Evolutionary conservation across 2,888 invertebrate species (phyloP).

Genomic region (Cyaniris semiargus): DNA sequence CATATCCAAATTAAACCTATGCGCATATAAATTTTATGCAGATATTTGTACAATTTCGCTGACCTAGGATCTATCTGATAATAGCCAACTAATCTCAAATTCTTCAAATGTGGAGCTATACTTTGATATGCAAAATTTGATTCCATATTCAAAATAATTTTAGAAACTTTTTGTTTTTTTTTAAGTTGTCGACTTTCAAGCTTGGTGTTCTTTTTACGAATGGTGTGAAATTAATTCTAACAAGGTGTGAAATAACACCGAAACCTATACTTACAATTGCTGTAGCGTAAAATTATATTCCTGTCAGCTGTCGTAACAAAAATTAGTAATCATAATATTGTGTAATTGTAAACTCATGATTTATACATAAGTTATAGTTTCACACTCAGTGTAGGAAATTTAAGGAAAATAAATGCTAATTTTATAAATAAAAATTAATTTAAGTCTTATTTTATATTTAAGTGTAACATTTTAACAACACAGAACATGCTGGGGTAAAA

Average conservation of each 20-base stretch:
- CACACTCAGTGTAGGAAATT: background rate
- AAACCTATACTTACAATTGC: background rate
- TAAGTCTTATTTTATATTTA: too few relatives aligned
- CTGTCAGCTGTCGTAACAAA: background rate
- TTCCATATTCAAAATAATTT: conserved; percentile 38
- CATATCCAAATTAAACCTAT: conserved; percentile 47
- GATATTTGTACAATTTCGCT: conserved; percentile 43
- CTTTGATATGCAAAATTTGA: conserved; percentile 48
- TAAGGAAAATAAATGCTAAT: too few relatives aligned
- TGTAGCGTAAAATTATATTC: background rate
- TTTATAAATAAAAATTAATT: too few relatives aligned
- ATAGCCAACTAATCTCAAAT: conserved; percentile 49
- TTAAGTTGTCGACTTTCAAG: background rate
- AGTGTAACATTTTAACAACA: too few relatives aligned
- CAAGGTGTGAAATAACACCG: conserved; percentile 17
- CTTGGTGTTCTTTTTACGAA: conserved; percentile 4
- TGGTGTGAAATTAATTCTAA: conserved; percentile 19
- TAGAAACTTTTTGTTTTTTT: background rate
- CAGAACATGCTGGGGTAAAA: too few relatives aligned
- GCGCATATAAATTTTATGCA: conserved; percentile 51
- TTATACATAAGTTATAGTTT: background rate
- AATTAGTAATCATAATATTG: background rate
- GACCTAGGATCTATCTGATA: conserved; percentile 50
- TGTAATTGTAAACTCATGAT: background rate
- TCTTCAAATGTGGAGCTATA: conserved; percentile 50